Base-by-base conservation (phyloP, 1,140 invertebrate genomes). In the Mactra quadrangularis region DNA sequence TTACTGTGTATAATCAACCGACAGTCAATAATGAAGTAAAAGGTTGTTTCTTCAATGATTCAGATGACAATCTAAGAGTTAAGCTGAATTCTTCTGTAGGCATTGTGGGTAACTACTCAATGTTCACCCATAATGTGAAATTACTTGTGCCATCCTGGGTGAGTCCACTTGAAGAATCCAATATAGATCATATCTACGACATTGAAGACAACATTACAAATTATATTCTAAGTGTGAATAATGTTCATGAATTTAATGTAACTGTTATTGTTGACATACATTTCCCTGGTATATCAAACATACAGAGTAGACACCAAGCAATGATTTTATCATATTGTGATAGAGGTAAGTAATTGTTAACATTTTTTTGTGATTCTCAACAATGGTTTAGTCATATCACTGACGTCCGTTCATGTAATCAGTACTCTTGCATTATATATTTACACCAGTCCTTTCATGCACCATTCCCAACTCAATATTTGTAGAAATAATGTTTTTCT, bases 141-240 rank as follows among this genome's bases (percentile, higher is more conserved):
- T 47, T 68, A 35, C 9, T 35, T 11, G 3, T 68, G 25, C 64
- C 64, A 9, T n/a, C 38, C 22, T 68, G 64, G 64, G 41, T 47
- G 1, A 4, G 27, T 6, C 53, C 35, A 33, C 29, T 15, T 19
- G 4, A 7, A 22, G 15, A 35, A 27, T 22, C 22, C 41, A 22
- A 9, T 35, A n/a, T 4, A 35, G 19, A 62, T 13, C 33, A 31
- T 6, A 17, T 7, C 4, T 35, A 27, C 31, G 17, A 13, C 7
- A 35, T 62, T 11, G 33, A 62, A n/a, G 59, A 62, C 4, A 35
- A n/a, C 2, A 3, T 62, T 13, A 19, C 9, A 11, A 31, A 27
- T 35, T 35, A 35, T 3, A 19, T 62, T 35, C 29, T 62, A 17
- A n/a, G 35, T 27, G 3, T 62, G 3, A 35, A 7, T 19, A 31